Conservation (phyloP, 2,888 invertebrate species). For the Eupithecia tripunctaria region DNA sequence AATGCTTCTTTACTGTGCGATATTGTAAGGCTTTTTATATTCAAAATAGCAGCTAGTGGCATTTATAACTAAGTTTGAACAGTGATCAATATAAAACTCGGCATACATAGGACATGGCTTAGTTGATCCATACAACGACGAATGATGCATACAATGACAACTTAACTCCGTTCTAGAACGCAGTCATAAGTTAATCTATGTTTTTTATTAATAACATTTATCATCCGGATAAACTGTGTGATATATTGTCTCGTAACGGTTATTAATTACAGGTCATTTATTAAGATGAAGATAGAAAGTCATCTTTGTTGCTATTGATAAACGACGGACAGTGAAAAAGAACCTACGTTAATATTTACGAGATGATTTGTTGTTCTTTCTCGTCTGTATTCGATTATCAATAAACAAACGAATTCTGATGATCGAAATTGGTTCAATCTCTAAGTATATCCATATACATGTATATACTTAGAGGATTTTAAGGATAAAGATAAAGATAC, state of each 20-base stretch:
- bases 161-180: background rate
- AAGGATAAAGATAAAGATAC: no score
- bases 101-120: no score
- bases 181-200: background rate
- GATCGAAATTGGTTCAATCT: no score
- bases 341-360: background rate
- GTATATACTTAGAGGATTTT: no score
- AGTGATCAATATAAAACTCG: no score
- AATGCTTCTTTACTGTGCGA: no score
- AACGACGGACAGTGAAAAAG: background rate
- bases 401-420: background rate
- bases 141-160: no score
- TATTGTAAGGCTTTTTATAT: no score
- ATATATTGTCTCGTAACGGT: background rate
- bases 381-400: background rate
- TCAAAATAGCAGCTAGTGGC: no score
- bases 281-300: background rate
- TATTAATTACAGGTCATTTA: conserved; percentile 7
- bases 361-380: background rate
- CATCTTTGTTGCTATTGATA: background rate
- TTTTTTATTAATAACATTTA: background rate
- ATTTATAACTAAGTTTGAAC: no score
- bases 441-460: no score
- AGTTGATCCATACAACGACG: background rate
- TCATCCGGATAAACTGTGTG: background rate